These are phyloP conservation scores for Gavialis gangeticus DNA, from an alignment of 2,113 vertebrate species.

Conservation along the genomic window DNA sequence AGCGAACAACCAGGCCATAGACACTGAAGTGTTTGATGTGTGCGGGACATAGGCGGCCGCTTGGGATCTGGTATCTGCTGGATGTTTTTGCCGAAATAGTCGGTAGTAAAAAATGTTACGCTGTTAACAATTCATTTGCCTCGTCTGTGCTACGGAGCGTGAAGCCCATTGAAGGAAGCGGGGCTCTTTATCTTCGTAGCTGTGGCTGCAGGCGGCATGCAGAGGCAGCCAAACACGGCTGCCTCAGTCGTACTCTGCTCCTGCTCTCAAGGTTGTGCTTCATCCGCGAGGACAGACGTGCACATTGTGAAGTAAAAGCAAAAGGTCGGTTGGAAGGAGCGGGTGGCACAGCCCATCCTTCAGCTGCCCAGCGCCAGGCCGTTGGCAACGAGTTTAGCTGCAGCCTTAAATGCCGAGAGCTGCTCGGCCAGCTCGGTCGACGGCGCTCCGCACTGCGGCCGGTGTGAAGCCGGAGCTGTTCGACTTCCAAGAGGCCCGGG, in stretches of 20 bases:
- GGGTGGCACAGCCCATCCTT: not conserved
- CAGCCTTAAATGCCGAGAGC: not conserved
- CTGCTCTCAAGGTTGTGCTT: not conserved
- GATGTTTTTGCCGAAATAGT: not conserved
- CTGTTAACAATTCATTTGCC: not conserved
- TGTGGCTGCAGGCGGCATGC: too few relatives aligned
- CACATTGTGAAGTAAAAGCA: not conserved
- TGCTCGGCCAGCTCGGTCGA: not conserved
- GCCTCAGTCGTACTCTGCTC: not conserved
- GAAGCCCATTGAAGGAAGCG: not conserved
- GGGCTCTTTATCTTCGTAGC: not conserved
- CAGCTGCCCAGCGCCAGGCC: not conserved
- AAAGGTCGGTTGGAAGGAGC: not conserved
- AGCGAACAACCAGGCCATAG: not conserved
- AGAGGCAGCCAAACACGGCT: not conserved
- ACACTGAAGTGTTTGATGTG: not conserved
- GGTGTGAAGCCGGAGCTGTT: too few relatives aligned
- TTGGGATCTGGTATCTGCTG: not conserved
- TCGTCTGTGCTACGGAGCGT: not conserved
- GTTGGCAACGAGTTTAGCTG: not conserved
- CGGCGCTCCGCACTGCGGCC: too few relatives aligned
- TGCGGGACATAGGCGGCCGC: too few relatives aligned
- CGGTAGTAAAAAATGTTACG: not conserved
- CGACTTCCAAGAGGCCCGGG: too few relatives aligned
- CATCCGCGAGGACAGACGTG: not conserved